phyloP scores from a whole-genome alignment of 2,113 vertebrate genomes.

The Actenoides lindsayi region DNA sequence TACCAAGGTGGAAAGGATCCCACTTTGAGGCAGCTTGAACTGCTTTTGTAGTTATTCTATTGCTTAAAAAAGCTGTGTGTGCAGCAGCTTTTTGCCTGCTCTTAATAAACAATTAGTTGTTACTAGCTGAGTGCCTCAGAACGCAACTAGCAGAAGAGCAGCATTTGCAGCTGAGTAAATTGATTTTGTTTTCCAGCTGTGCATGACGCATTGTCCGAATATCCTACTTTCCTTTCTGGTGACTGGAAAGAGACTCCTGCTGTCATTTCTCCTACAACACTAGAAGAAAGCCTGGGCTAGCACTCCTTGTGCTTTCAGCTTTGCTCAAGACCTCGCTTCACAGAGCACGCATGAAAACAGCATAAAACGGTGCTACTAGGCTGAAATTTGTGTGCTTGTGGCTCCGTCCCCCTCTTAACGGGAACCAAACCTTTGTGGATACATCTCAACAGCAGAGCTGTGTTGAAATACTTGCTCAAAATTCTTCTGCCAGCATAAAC shows the following conservation, averaged over 20 bases:
- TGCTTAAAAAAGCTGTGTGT: background rate
- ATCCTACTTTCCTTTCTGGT: background rate
- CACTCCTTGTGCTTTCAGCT: background rate
- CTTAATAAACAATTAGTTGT: background rate
- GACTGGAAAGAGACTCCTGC: background rate
- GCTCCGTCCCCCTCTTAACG: background rate
- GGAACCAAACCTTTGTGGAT: constrained; percentile 1
- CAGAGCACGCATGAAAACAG: background rate
- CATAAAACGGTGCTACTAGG: background rate
- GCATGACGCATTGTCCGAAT: background rate
- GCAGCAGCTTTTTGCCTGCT: background rate
- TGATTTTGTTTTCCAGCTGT: background rate
- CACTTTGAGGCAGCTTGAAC: background rate
- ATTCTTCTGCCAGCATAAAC: background rate
- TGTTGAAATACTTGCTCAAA: constrained; percentile 20
- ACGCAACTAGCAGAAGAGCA: background rate
- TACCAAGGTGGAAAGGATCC: background rate
- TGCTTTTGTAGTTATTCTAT: background rate
- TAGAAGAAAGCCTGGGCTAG: background rate
- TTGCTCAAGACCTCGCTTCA: background rate
- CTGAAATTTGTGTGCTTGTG: background rate
- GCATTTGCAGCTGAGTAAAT: background rate
- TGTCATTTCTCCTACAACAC: background rate
- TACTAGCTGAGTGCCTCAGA: background rate
- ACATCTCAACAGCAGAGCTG: background rate